These are phyloP conservation scores for Tolmerus cingulatus DNA, from an alignment of 2,888 invertebrate species.

Conservation along the genomic window DNA sequence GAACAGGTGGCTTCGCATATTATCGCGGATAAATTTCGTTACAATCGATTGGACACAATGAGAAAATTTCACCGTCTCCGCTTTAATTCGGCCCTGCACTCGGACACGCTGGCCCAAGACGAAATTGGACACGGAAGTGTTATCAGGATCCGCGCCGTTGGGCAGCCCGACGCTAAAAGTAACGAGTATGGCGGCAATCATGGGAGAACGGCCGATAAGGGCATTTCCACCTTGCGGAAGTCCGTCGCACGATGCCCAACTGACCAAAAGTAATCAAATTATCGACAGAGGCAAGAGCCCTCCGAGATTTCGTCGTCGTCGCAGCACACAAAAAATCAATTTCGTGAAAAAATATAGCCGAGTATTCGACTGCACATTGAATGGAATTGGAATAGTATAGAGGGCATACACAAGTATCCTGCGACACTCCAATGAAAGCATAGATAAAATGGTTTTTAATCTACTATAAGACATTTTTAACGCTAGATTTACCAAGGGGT, in stretches of 20 bases:
- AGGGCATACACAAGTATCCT: not conserved
- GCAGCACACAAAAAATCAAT: not conserved
- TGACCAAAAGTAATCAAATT: not conserved
- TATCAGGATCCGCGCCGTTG: constrained; percentile 26
- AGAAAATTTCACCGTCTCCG: not conserved
- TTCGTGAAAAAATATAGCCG: not conserved
- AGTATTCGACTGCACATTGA: not conserved
- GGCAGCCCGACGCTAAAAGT: not conserved
- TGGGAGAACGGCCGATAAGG: not conserved
- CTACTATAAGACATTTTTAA: too few relatives aligned
- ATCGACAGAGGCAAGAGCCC: not conserved
- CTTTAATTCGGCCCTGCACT: not conserved
- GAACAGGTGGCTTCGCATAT: constrained; percentile 25
- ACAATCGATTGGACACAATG: constrained; percentile 39
- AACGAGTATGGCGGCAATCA: not conserved
- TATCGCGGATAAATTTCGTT: constrained; percentile 31
- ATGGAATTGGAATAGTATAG: not conserved
- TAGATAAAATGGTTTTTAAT: not conserved
- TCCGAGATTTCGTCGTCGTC: not conserved
- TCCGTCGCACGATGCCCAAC: not conserved
- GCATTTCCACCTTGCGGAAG: not conserved
- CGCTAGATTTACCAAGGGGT: too few relatives aligned
- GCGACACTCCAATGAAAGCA: not conserved
- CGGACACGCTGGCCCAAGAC: not conserved
- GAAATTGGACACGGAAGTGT: constrained; percentile 34